Conservation (phyloP, 2,888 invertebrate species). For the Campoplex capitator region DNA sequence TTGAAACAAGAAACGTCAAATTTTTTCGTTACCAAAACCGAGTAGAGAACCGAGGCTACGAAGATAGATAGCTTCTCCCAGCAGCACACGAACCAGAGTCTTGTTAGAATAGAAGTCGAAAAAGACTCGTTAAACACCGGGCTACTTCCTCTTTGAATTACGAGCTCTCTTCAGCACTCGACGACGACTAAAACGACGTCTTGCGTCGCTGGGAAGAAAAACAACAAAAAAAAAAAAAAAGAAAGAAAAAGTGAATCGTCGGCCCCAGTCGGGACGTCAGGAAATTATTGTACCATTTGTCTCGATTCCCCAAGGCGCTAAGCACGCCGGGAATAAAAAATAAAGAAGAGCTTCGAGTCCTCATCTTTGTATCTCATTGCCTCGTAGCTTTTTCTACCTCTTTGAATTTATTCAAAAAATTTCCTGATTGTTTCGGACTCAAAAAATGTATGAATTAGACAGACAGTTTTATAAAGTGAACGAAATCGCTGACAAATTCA, state of each 20-base stretch:
- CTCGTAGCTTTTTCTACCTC: background rate
- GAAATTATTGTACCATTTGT: constrained; percentile 74
- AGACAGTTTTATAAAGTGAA: background rate
- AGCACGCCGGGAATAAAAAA: constrained; percentile 59
- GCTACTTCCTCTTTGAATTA: constrained; percentile 66
- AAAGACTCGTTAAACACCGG: constrained; percentile 70
- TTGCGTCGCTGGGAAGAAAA: constrained; percentile 1
- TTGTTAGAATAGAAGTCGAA: constrained; percentile 70
- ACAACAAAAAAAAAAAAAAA: constrained; percentile 8
- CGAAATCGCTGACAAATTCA: background rate
- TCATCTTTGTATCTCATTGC: constrained; percentile 32
- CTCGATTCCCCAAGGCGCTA: constrained; percentile 68
- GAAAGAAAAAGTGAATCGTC: constrained; percentile 62
- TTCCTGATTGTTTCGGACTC: background rate
- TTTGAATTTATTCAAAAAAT: background rate
- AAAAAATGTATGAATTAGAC: background rate
- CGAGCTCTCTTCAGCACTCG: constrained; percentile 65
- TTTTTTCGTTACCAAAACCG: constrained; percentile 18
- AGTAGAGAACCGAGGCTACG: background rate
- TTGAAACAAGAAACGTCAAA: background rate
- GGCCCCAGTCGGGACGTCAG: constrained; percentile 69
- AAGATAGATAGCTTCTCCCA: constrained; percentile 6
- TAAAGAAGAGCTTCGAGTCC: constrained; percentile 38
- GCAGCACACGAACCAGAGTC: constrained; percentile 13
- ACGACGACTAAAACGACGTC: constrained; percentile 43